These are phyloP conservation scores for Phalera bucephala DNA, from an alignment of 2,888 invertebrate genomes.

Conservation along the genomic window DNA sequence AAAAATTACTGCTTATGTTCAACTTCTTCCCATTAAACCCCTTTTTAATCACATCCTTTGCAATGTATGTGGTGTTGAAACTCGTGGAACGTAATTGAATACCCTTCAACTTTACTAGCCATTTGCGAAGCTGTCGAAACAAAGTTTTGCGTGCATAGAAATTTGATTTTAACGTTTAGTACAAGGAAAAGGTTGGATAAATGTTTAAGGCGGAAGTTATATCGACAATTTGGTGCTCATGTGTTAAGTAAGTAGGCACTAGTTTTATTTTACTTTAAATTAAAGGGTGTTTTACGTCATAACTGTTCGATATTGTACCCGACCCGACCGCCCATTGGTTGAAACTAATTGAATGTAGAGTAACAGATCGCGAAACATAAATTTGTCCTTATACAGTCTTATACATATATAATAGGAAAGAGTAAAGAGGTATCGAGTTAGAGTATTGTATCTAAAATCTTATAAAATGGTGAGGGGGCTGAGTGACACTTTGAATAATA, in stretches of 20 bases:
- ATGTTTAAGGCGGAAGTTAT: too few relatives aligned
- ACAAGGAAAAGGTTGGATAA: neutral
- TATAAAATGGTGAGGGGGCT: too few relatives aligned
- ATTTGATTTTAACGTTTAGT: slow-evolving; percentile 42
- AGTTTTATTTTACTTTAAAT: neutral
- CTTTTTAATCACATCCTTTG: slow-evolving; percentile 24
- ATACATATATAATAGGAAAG: too few relatives aligned
- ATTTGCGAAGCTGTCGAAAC: slow-evolving; percentile 46
- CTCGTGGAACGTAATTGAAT: slow-evolving; percentile 45
- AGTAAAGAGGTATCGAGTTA: too few relatives aligned
- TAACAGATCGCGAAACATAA: too few relatives aligned
- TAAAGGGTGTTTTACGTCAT: slow-evolving; percentile 1
- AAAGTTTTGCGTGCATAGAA: slow-evolving; percentile 40
- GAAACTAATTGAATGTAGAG: slow-evolving; percentile 35
- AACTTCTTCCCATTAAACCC: too few relatives aligned
- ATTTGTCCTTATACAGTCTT: too few relatives aligned
- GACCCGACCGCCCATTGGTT: slow-evolving; percentile 12
- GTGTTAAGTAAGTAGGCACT: too few relatives aligned
- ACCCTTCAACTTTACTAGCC: slow-evolving; percentile 46
- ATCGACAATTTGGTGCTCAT: too few relatives aligned
- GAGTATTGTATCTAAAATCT: too few relatives aligned
- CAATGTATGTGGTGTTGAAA: slow-evolving; percentile 35
- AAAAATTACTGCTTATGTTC: too few relatives aligned
- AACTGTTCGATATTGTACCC: slow-evolving; percentile 8
- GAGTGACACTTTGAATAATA: too few relatives aligned